These are phyloP conservation scores for Martes martes DNA, from an alignment of 2,113 vertebrate genomes.

Conservation along the genomic window DNA sequence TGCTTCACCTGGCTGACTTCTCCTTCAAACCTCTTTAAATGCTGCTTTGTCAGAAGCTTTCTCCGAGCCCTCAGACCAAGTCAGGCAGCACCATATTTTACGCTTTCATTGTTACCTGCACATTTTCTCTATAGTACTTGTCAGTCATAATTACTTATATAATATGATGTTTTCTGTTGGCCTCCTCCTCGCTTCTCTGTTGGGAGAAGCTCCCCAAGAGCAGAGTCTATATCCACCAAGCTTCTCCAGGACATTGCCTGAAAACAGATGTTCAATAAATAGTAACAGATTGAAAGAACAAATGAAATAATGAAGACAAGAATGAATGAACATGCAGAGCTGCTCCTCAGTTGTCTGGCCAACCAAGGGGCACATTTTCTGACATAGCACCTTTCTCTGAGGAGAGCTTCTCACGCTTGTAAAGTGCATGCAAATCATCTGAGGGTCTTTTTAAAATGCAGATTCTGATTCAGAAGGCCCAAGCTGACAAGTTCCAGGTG, in stretches of 20 bases:
- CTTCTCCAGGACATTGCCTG: background rate
- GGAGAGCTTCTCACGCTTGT: background rate
- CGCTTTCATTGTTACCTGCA: background rate
- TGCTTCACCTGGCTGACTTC: background rate
- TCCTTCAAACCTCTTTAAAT: background rate
- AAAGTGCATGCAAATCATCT: background rate
- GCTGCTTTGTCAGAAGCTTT: background rate
- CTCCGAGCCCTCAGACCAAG: background rate
- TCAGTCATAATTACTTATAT: background rate
- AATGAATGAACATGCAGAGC: accelerated
- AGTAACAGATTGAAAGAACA: background rate
- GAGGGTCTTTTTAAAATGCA: background rate
- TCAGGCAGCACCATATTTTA: background rate
- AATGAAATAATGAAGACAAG: background rate
- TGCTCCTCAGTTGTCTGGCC: background rate
- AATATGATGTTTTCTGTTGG: background rate
- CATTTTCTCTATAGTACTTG: background rate
- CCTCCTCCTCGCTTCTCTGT: background rate
- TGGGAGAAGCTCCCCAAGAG: background rate
- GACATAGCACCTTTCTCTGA: background rate
- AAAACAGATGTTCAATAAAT: background rate
- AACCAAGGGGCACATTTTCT: background rate
- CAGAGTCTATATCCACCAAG: background rate
- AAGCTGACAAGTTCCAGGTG: background rate
- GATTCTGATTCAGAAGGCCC: background rate